Conservation (phyloP, 2,888 invertebrate species). For the Tachina lurida region DNA sequence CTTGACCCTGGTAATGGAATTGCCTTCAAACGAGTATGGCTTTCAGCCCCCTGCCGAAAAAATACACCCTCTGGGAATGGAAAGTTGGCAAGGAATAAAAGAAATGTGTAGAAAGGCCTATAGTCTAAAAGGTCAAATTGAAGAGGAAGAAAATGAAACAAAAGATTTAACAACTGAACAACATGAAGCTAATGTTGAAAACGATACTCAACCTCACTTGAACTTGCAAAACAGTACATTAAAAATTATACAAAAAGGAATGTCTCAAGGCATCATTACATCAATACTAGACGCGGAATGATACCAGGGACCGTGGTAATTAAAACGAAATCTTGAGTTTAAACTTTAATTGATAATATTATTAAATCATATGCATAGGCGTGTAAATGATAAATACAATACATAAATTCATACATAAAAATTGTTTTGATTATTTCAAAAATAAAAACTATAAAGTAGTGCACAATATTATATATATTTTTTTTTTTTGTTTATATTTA, state of each 20-base stretch:
- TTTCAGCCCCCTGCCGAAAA: conserved; percentile 81
- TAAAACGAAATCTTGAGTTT: background rate
- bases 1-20: conserved; percentile 81
- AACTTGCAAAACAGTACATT: background rate
- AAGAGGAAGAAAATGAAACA: conserved; percentile 19
- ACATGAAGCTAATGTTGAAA: background rate
- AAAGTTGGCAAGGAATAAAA: conserved; percentile 82
- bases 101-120: conserved; percentile 81
- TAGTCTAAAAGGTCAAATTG: conserved; percentile 71
- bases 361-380: conserved; percentile 26
- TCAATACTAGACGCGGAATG: conserved; percentile 12
- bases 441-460: conserved; percentile 2
- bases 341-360: conserved; percentile 18
- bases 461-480: background rate
- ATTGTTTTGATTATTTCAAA: conserved; percentile 1
- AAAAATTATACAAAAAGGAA: background rate
- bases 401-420: background rate
- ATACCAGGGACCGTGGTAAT: background rate
- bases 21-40: conserved; percentile 80
- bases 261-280: conserved; percentile 14
- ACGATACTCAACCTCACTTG: background rate
- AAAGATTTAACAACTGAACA: background rate
- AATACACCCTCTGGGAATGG: conserved; percentile 79
- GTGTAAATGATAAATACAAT: background rate
- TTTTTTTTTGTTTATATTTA: conserved; percentile 23